A percentile compares a stretch with the other conserved stretches of the same genome.
These are phyloP conservation scores for Gallinago jamesoni DNA, from an alignment of 2,113 vertebrate species.

Conservation along the genomic window DNA sequence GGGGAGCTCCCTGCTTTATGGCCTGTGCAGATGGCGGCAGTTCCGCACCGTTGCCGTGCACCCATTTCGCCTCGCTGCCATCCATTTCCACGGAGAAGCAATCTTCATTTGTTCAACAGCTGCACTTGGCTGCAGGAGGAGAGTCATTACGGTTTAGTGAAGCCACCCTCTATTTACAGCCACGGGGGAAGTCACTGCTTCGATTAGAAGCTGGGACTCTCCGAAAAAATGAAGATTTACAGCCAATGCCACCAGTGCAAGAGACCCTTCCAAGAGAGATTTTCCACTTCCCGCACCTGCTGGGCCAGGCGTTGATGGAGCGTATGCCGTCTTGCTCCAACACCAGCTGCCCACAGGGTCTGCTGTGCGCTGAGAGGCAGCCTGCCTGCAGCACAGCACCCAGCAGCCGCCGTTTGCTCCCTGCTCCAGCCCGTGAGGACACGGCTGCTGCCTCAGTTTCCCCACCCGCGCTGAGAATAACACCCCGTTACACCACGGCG, in stretches of 20 bases:
- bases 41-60: neutral
- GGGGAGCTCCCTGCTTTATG: conserved; percentile 18
- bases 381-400: neutral
- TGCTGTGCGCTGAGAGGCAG: neutral
- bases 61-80: conserved; percentile 8
- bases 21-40: conserved; percentile 39
- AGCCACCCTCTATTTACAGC: conserved; percentile 21
- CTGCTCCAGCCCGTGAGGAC: neutral
- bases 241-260: neutral
- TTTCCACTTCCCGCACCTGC: neutral
- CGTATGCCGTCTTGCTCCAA: neutral
- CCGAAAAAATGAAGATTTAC: conserved; percentile 46
- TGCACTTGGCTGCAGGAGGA: conserved; percentile 46
- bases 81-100: conserved; percentile 9
- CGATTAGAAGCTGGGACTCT: neutral
- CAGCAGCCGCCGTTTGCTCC: neutral
- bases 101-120: conserved; percentile 50
- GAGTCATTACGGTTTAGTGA: neutral
- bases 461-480: neutral
- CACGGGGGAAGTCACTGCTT: neutral
- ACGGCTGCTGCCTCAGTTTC: neutral
- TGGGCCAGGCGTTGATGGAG: neutral
- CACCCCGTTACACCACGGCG: fast-evolving
- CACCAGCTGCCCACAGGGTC: neutral
- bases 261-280: conserved; percentile 4